These are phyloP conservation scores for Acropora tenuis DNA, from an alignment of 64 coral and sea anemone species.

Conservation along the genomic window DNA sequence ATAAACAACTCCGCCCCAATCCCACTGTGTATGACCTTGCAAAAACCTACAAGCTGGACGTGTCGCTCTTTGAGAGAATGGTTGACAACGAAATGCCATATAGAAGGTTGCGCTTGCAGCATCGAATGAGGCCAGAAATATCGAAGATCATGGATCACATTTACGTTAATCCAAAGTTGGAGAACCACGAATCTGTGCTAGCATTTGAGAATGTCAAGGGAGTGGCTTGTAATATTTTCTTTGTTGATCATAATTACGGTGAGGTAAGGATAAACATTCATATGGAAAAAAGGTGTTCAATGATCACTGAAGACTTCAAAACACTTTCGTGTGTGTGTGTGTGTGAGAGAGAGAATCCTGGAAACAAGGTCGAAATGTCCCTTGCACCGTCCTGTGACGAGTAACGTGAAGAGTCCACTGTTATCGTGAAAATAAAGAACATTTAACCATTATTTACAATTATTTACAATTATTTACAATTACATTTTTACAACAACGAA, in stretches of 20 bases:
- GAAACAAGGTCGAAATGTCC: no score
- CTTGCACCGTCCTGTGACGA: no score
- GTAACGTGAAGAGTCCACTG: no score
- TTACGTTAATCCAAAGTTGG: constrained; percentile 59
- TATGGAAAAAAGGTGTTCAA: no score
- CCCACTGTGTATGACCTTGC: constrained; percentile 83
- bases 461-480: no score
- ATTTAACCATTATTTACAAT: no score
- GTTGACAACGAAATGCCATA: constrained; percentile 75
- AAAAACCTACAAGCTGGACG: constrained; percentile 77
- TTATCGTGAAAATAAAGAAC: no score
- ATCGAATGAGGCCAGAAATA: constrained; percentile 96
- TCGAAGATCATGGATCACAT: constrained; percentile 81
- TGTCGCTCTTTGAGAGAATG: constrained; percentile 96
- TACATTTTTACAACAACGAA: no score
- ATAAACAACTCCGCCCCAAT: constrained; percentile 90
- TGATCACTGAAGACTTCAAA: no score
- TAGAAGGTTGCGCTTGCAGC: constrained; percentile 58
- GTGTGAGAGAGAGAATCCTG: no score
- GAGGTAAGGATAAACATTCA: constrained; percentile 43
- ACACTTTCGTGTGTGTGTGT: no score
- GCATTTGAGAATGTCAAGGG: constrained; percentile 81
- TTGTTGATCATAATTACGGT: constrained; percentile 77
- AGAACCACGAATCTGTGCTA: constrained; percentile 82
- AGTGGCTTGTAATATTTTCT: constrained; percentile 75